Percentiles rank a stretch among this genome's conserved stretches.
Conservation (phyloP, 2,113 vertebrate species). For the Serilophus lunatus region DNA sequence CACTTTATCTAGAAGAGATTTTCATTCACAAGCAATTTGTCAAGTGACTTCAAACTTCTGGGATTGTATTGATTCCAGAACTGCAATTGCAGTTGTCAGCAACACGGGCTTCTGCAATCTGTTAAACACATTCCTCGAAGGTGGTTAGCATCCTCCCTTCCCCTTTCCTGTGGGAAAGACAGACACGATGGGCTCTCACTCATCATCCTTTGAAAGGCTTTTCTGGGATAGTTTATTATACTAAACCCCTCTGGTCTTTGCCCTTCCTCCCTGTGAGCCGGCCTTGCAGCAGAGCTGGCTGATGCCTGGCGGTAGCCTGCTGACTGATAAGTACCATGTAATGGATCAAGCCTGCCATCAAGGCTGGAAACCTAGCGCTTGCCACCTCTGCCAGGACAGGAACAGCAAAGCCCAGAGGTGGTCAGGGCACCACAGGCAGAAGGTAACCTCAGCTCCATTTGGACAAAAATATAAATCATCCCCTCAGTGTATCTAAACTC, state of each 20-base stretch:
- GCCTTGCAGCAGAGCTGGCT: background rate
- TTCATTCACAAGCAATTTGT: constrained; percentile 21
- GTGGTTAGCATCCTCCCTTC: constrained; percentile 22
- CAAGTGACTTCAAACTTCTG: background rate
- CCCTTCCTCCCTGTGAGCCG: background rate
- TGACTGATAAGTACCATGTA: background rate
- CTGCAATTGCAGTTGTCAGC: constrained; percentile 39
- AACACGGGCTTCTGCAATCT: background rate
- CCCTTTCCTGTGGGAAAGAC: constrained; percentile 52
- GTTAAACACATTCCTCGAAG: constrained; percentile 51
- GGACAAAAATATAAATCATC: background rate
- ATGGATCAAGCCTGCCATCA: background rate
- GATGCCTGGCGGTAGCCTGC: background rate
- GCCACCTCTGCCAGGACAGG: background rate
- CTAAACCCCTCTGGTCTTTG: background rate
- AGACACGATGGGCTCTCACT: background rate
- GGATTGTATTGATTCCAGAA: constrained; percentile 31
- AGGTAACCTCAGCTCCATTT: background rate
- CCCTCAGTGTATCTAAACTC: background rate
- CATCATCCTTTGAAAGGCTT: background rate
- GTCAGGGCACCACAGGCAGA: background rate
- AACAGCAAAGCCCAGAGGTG: background rate
- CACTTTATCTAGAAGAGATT: background rate
- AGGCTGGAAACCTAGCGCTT: background rate
- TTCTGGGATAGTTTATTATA: background rate